Percentiles rank a stretch among this genome's conserved stretches.
phyloP scores from a whole-genome alignment of 2,797 vertebrate species.

The Coccyzus lansbergi region DNA sequence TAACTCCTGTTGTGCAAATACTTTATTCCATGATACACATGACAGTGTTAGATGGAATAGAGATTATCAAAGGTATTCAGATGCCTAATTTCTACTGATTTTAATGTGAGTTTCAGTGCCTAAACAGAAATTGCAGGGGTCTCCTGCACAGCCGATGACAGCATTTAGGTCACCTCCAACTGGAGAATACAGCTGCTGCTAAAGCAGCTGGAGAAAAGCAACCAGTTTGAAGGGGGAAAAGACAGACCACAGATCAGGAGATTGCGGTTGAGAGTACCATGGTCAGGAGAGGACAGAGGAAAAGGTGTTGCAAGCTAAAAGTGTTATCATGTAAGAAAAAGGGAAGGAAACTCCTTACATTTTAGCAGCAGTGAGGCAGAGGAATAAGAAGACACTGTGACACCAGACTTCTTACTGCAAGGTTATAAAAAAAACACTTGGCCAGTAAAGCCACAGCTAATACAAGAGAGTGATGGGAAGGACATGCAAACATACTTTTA shows the following conservation, averaged over 20 bases:
- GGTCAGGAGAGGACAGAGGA: background rate
- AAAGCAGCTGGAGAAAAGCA: background rate
- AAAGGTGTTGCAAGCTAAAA: background rate
- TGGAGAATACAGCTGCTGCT: background rate
- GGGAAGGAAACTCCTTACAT: background rate
- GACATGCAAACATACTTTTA: background rate
- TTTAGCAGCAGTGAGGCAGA: background rate
- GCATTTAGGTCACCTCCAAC: background rate
- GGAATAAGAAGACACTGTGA: background rate
- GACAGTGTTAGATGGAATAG: background rate
- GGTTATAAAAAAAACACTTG: background rate
- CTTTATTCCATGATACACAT: background rate
- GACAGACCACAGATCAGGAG: background rate
- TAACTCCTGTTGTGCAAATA: constrained; percentile 14
- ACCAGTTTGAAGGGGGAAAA: background rate
- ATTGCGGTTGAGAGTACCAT: background rate
- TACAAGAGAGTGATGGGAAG: background rate
- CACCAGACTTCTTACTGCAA: background rate
- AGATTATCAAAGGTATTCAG: background rate
- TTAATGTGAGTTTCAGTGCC: background rate
- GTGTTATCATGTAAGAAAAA: background rate
- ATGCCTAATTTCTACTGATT: background rate
- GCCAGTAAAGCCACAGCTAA: background rate
- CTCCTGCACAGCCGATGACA: background rate
- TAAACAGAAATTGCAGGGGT: background rate